Evolutionary conservation across 2,113 vertebrate species (phyloP).

Genomic region (Lichenostomus cassidix): DNA sequence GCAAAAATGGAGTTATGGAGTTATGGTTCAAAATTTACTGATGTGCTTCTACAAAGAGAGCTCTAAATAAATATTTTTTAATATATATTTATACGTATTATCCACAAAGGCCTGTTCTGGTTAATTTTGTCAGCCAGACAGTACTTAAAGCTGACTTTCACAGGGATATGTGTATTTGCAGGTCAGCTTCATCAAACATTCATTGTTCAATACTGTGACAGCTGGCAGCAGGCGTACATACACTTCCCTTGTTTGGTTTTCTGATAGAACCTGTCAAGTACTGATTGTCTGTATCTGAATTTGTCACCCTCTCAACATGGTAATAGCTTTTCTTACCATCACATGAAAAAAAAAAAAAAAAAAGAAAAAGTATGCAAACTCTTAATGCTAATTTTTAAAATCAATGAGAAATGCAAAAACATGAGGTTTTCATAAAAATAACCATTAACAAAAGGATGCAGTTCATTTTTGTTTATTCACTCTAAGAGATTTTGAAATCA

Average conservation of each 20-base stretch:
- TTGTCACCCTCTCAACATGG: conserved; percentile 70
- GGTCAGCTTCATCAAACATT: conserved; percentile 80
- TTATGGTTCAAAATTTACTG: conserved; percentile 27
- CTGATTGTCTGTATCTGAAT: conserved; percentile 73
- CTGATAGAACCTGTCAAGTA: conserved; percentile 77
- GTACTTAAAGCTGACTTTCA: conserved; percentile 71
- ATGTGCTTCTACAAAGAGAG: background rate
- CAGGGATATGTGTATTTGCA: conserved; percentile 72
- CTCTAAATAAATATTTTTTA: conserved; percentile 56
- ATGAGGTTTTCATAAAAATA: background rate
- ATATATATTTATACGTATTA: background rate
- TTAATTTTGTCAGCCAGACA: conserved; percentile 72
- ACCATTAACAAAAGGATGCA: background rate
- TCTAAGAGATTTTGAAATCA: background rate
- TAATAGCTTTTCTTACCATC: conserved; percentile 59
- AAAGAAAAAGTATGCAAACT: conserved; percentile 2
- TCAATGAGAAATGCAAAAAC: conserved; percentile 14
- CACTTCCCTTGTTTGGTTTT: conserved; percentile 77
- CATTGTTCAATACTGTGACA: conserved; percentile 78
- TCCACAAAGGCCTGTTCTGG: conserved; percentile 47
- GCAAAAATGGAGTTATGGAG: conserved; percentile 19
- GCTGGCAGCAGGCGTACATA: conserved; percentile 54
- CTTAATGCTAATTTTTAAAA: background rate
- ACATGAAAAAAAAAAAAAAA: conserved; percentile 44
- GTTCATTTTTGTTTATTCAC: background rate